phyloP scores from a whole-genome alignment of 2,797 vertebrate genomes.

The Pseudochaenichthys georgianus region DNA sequence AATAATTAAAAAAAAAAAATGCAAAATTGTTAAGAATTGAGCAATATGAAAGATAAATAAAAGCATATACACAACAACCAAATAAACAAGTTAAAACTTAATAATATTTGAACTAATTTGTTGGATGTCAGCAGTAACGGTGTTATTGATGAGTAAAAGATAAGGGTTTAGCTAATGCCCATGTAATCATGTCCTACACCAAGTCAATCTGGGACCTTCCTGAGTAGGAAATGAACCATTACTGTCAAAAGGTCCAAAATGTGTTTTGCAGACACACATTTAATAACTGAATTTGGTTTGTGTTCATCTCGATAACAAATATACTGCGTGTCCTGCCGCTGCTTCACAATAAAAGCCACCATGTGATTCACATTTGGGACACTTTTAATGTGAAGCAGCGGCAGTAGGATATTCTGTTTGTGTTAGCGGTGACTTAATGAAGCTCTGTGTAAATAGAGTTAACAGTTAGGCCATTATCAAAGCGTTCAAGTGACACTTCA shows the following conservation, averaged over 20 bases:
- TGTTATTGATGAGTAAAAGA: too few species aligned
- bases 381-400: background rate
- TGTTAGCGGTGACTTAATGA: background rate
- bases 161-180: too few species aligned
- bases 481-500: background rate
- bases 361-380: background rate
- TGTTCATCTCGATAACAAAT: background rate
- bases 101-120: too few species aligned
- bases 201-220: too few species aligned
- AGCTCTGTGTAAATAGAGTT: background rate
- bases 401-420: background rate
- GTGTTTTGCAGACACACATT: background rate
- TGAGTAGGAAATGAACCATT: background rate
- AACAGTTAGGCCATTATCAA: background rate
- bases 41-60: too few species aligned
- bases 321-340: background rate
- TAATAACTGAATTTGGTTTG: background rate
- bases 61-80: too few species aligned
- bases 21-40: too few species aligned
- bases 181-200: too few species aligned
- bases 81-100: too few species aligned
- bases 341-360: background rate
- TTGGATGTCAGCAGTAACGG: background rate
- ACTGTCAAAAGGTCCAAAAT: too few species aligned
- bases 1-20: too few species aligned